phyloP scores from a whole-genome alignment of 2,113 vertebrate genomes.

The Nannobrachium achirus region DNA sequence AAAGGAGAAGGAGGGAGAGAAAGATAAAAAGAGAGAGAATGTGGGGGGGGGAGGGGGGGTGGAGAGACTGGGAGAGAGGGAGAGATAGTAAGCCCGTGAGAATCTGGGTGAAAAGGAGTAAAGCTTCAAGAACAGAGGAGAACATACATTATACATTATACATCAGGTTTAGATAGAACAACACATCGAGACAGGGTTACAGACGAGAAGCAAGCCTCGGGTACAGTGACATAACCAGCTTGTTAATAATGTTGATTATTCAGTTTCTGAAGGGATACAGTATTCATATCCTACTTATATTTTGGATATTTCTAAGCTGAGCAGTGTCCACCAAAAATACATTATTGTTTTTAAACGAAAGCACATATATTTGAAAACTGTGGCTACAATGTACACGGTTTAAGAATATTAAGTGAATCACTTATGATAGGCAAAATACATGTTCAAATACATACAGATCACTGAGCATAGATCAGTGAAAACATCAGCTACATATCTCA shows the following conservation, averaged over 20 bases:
- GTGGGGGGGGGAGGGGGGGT: not conserved
- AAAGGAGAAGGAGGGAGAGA: not conserved
- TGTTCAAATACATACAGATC: not conserved
- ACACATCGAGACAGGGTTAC: constrained; percentile 10
- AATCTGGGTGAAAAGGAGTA: constrained; percentile 46
- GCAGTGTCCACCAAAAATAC: too few species aligned
- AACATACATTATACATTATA: constrained; percentile 35
- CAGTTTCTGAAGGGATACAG: too few species aligned
- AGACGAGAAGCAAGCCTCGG: constrained; percentile 21
- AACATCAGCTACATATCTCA: not conserved
- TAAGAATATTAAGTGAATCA: not conserved
- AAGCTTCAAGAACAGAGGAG: constrained; percentile 5
- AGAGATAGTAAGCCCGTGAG: constrained; percentile 34
- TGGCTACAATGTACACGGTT: not conserved
- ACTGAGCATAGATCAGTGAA: not conserved
- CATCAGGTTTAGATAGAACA: constrained; percentile 15
- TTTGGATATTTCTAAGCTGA: too few species aligned
- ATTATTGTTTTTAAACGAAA: too few species aligned
- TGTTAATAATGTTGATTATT: not conserved
- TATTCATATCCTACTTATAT: too few species aligned
- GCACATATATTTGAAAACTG: not conserved
- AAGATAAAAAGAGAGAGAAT: not conserved
- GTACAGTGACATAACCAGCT: not conserved
- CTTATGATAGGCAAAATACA: too few species aligned
- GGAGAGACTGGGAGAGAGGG: constrained; percentile 52